Conservation (phyloP, 1,140 invertebrate species). For the Solenopsis fugax region DNA sequence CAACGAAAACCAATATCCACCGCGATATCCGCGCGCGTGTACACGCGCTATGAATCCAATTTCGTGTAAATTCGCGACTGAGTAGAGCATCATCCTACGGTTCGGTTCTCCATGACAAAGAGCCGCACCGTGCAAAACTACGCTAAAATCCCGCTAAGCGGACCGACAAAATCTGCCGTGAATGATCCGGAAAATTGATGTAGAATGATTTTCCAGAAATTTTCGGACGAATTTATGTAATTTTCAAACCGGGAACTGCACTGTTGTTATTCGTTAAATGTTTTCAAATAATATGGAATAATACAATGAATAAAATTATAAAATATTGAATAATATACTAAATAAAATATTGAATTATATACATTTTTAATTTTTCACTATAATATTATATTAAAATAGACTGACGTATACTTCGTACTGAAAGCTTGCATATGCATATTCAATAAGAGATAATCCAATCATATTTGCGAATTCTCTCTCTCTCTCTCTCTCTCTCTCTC, state of each 20-base stretch:
- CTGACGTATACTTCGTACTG: neutral
- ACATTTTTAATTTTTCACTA: neutral
- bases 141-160: constrained; percentile 19
- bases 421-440: neutral
- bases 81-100: constrained; percentile 39
- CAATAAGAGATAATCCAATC: constrained; percentile 34
- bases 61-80: constrained; percentile 52
- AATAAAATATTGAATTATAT: too few species aligned
- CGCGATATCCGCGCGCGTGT: constrained; percentile 30
- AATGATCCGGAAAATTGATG: neutral
- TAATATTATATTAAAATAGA: neutral
- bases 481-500: neutral
- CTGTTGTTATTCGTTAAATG: neutral
- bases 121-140: neutral
- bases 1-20: constrained; percentile 73
- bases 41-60: constrained; percentile 69
- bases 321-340: too few species aligned
- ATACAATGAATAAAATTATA: neutral
- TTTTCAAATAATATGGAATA: neutral
- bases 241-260: neutral
- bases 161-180: neutral
- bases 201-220: neutral
- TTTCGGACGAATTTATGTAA: neutral
- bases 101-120: constrained; percentile 45
- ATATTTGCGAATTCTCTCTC: constrained; percentile 15